Conservation (phyloP, 1,140 invertebrate species). For the Gonioctena quinquepunctata region DNA sequence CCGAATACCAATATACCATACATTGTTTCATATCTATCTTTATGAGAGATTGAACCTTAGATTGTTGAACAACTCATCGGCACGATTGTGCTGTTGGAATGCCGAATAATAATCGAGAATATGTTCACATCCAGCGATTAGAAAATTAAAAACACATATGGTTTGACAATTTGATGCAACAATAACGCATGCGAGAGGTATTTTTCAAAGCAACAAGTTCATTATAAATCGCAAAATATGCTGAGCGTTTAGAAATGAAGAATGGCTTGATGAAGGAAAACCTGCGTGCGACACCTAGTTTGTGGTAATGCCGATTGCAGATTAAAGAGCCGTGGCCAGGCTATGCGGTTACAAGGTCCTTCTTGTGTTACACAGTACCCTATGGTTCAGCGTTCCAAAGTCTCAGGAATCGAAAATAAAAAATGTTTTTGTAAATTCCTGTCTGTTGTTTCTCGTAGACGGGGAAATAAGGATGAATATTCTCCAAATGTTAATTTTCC, state of each 20-base stretch:
- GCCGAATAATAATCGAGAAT: not conserved
- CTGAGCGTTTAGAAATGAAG: not conserved
- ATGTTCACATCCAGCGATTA: not conserved
- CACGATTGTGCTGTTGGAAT: not conserved
- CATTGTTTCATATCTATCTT: not conserved
- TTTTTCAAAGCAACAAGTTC: not conserved
- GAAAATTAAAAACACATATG: not conserved
- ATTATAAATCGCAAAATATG: no score
- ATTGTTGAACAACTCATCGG: not conserved
- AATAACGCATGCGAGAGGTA: not conserved
- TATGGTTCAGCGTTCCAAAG: no score
- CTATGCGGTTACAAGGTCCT: not conserved
- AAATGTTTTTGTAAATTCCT: no score
- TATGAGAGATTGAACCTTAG: not conserved
- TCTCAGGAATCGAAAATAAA: no score
- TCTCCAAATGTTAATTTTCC: no score
- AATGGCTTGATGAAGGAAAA: not conserved
- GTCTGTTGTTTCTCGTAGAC: no score
- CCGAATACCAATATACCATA: not conserved
- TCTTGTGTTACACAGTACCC: not conserved
- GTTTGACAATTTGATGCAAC: not conserved
- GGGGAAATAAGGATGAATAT: no score
- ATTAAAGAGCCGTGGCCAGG: not conserved
- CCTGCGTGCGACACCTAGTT: not conserved
- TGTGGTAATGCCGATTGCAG: not conserved